These are phyloP conservation scores for Halichondria panicea DNA, from an alignment of 37 sponge, comb jelly and placozoan species.

Conservation along the genomic window DNA sequence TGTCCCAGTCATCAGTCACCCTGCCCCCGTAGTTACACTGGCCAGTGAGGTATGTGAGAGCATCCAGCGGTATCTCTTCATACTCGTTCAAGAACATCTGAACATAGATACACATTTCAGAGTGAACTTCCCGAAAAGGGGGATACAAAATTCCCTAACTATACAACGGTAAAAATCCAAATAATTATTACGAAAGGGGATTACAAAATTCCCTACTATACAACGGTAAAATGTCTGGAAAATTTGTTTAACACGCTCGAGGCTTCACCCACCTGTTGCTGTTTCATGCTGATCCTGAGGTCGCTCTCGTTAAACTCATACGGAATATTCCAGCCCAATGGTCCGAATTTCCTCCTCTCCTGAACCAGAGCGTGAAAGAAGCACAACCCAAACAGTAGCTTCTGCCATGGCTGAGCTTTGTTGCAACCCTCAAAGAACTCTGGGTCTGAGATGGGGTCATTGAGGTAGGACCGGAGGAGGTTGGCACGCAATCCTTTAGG, in stretches of 20 bases:
- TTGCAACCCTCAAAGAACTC: conserved; percentile 94
- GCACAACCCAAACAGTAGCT: conserved; percentile 95
- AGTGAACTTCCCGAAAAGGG: background rate
- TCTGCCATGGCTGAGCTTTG: conserved; percentile 83
- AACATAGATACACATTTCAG: background rate
- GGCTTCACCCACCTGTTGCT: conserved; percentile 76
- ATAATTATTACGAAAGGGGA: background rate
- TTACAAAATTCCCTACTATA: background rate
- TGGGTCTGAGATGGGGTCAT: conserved; percentile 94
- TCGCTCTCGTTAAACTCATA: conserved; percentile 99
- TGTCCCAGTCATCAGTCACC: conserved; percentile 97
- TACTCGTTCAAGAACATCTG: conserved; percentile 99
- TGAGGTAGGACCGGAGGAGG: conserved; percentile 96
- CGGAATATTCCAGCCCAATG: conserved; percentile 98
- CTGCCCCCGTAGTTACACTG: conserved; percentile 99
- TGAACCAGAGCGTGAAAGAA: conserved; percentile 99
- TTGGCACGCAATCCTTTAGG: conserved; percentile 99
- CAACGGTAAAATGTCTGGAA: background rate
- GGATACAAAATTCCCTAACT: background rate
- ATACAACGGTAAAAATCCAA: background rate
- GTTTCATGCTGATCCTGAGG: conserved; percentile 93
- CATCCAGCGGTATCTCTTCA: conserved; percentile 84
- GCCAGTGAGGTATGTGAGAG: conserved; percentile 94
- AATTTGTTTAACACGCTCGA: background rate
- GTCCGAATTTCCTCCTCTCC: conserved; percentile 95